Conservation (phyloP, 2,888 invertebrate genomes). For the Encarsia formosa region DNA sequence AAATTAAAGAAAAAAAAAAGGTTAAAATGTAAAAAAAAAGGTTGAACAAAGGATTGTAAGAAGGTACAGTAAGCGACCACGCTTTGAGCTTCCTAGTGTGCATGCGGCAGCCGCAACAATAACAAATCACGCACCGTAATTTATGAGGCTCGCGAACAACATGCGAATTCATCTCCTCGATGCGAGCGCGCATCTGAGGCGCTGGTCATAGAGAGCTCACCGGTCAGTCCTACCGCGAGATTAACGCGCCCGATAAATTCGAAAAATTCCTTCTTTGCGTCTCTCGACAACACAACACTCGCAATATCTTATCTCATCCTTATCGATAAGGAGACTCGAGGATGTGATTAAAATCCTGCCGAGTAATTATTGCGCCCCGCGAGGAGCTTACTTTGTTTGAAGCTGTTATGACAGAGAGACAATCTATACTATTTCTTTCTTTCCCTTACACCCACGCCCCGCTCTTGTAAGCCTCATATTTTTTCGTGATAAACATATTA, state of each 20-base stretch:
- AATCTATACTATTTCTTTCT: neutral
- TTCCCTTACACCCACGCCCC: neutral
- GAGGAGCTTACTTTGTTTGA: neutral
- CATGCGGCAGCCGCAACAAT: no score
- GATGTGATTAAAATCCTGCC: constrained; percentile 46
- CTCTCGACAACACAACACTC: no score
- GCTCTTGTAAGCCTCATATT: no score
- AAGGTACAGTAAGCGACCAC: no score
- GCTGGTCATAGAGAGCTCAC: neutral
- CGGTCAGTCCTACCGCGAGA: no score
- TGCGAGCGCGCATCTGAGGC: no score
- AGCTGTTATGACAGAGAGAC: neutral
- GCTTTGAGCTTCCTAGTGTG: no score
- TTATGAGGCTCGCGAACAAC: constrained; percentile 6
- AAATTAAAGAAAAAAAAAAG: no score
- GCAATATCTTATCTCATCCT: constrained; percentile 34
- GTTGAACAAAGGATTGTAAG: no score
- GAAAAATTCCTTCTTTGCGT: constrained; percentile 31
- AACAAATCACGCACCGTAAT: no score
- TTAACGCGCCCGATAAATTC: constrained; percentile 30
- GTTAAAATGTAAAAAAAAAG: no score
- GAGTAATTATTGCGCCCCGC: constrained; percentile 40
- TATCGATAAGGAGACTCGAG: constrained; percentile 34
- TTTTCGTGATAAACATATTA: no score
- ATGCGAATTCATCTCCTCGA: constrained; percentile 18